A percentile compares a stretch with the other conserved stretches of the same genome.
phyloP scores from a whole-genome alignment of 1,140 invertebrate genomes.

The Drosophila tropicalis region DNA sequence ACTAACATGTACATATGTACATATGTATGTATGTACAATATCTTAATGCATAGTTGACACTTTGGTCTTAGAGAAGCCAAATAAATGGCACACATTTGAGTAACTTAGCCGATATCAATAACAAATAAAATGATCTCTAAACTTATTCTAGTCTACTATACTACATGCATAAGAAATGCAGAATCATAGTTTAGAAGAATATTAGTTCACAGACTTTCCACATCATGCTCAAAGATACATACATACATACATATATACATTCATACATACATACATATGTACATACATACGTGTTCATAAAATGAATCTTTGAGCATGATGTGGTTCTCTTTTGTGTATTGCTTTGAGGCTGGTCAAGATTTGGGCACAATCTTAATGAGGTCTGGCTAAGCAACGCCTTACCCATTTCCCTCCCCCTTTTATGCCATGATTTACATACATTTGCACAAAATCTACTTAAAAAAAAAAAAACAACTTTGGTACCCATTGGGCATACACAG shows the following conservation, averaged over 20 bases:
- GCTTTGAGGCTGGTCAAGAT: conserved; percentile 12
- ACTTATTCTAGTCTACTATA: too few species aligned
- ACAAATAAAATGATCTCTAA: conserved; percentile 45
- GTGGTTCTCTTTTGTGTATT: neutral
- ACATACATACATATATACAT: too few species aligned
- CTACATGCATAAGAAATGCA: too few species aligned
- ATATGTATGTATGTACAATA: conserved; percentile 23
- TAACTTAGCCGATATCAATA: conserved; percentile 33
- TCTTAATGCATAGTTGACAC: conserved; percentile 40
- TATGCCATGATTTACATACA: conserved; percentile 6
- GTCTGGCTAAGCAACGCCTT: neutral
- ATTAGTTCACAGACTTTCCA: too few species aligned
- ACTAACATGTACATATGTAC: conserved; percentile 26
- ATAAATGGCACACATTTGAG: conserved; percentile 57
- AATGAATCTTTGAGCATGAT: too few species aligned
- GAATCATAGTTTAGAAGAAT: too few species aligned
- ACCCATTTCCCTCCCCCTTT: too few species aligned
- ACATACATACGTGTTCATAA: too few species aligned
- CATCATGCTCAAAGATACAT: too few species aligned
- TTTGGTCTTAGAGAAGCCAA: conserved; percentile 65
- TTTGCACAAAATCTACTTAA: neutral
- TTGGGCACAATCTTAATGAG: conserved; percentile 1
- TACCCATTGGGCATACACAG: conserved; percentile 46
- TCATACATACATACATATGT: too few species aligned
- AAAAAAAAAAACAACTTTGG: conserved; percentile 46